Percentiles rank a stretch among this genome's conserved stretches.
Evolutionary conservation across 2,113 vertebrate species (phyloP).

Genomic region (Plotosus lineatus): DNA sequence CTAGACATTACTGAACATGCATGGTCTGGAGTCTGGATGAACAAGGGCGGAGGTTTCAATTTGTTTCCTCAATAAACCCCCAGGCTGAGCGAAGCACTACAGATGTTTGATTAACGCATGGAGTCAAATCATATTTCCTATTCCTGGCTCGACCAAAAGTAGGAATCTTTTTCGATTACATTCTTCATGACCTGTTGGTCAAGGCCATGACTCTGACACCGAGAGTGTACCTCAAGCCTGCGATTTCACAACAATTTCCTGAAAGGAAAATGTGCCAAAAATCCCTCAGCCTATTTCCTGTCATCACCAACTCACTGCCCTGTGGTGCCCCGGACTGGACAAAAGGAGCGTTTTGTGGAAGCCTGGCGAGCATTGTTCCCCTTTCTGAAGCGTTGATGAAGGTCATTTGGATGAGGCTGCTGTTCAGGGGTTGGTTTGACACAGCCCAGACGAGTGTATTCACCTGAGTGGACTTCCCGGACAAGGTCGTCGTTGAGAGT

Average conservation of each 20-base stretch:
- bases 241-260: slow-evolving; percentile 17
- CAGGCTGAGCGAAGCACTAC: slow-evolving; percentile 53
- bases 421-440: slow-evolving; percentile 46
- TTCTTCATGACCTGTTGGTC: slow-evolving; percentile 1
- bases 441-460: slow-evolving; percentile 47
- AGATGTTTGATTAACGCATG: slow-evolving; percentile 61
- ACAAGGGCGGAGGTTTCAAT: slow-evolving; percentile 23
- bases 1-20: slow-evolving; percentile 16
- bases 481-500: slow-evolving; percentile 48
- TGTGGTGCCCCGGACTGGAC: slow-evolving; percentile 4
- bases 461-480: slow-evolving; percentile 37
- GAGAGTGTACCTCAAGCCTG: background rate
- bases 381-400: slow-evolving; percentile 40
- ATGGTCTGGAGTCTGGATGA: background rate
- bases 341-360: slow-evolving; percentile 31
- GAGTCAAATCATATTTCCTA: slow-evolving; percentile 49
- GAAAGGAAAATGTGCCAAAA: slow-evolving; percentile 31
- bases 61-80: slow-evolving; percentile 34
- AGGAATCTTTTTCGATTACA: slow-evolving; percentile 32
- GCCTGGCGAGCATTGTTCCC: slow-evolving; percentile 53
- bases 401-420: slow-evolving; percentile 56
- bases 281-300: slow-evolving; percentile 39
- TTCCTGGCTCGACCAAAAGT: slow-evolving; percentile 39
- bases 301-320: slow-evolving; percentile 26
- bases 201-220: slow-evolving; percentile 9